Evolutionary conservation across 2,113 vertebrate genomes (phyloP).

Genomic region (Haliaeetus leucogaster): DNA sequence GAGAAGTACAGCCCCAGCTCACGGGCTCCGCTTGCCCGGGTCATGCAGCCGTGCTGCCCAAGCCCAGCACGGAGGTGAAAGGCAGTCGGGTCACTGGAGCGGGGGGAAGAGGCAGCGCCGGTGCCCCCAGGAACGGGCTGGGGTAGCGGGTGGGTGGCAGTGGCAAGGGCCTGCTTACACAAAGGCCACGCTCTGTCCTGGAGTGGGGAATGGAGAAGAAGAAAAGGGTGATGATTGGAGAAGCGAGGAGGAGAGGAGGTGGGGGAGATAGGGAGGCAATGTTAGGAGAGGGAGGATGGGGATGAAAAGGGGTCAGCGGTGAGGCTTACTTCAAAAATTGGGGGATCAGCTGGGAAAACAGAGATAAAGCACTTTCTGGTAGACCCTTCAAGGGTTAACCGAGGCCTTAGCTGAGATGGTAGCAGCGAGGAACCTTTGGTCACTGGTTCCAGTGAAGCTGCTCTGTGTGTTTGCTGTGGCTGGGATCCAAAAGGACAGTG

Average conservation of each 20-base stretch:
- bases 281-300: background rate
- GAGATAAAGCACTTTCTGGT: background rate
- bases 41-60: background rate
- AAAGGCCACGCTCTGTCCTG: background rate
- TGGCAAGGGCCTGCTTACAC: background rate
- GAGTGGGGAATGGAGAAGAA: background rate
- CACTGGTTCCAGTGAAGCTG: background rate
- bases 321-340: background rate
- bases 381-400: background rate
- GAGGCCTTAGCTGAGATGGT: background rate
- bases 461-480: background rate
- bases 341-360: accelerated
- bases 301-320: background rate
- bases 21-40: accelerated
- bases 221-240: background rate
- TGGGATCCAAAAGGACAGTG: background rate
- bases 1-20: background rate
- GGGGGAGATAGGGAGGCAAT: background rate
- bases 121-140: background rate
- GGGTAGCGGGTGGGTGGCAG: background rate
- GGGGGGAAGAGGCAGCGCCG: accelerated
- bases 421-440: background rate
- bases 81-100: accelerated
- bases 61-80: accelerated
- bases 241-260: background rate